Conservation (phyloP, 35 echinoderm and acorn worm species). For the Strongylocentrotus purpuratus region DNA sequence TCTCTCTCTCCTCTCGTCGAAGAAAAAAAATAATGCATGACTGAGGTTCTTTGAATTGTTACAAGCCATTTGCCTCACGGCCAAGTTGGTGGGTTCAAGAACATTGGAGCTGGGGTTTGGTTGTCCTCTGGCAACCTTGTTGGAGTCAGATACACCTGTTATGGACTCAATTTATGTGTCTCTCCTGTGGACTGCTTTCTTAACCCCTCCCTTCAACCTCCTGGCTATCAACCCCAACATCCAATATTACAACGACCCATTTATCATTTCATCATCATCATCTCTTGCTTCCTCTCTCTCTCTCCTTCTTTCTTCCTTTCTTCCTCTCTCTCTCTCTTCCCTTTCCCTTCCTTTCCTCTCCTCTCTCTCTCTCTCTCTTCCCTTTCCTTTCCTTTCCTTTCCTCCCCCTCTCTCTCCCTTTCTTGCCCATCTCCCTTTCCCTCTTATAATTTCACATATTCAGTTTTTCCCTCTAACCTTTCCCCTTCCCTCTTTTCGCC, state of each 20-base stretch:
- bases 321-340: not conserved
- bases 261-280: not conserved
- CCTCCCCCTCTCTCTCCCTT: not conserved
- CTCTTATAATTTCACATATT: too few species aligned
- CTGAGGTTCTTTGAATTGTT: slow-evolving; percentile 24
- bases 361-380: not conserved
- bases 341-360: not conserved
- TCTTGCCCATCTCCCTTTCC: not conserved
- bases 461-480: too few species aligned
- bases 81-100: slow-evolving; percentile 51
- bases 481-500: too few species aligned
- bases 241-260: slow-evolving; percentile 37
- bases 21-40: not conserved
- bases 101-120: slow-evolving; percentile 31
- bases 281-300: not conserved
- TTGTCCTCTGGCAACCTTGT: slow-evolving; percentile 43
- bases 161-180: slow-evolving; percentile 35
- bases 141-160: slow-evolving; percentile 35
- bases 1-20: not conserved
- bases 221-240: slow-evolving; percentile 43
- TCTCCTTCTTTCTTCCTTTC: not conserved
- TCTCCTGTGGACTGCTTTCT: slow-evolving; percentile 46
- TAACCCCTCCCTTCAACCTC: slow-evolving; percentile 31
- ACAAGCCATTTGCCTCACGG: slow-evolving; percentile 52
- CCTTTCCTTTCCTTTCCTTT: too few species aligned